Conservation (phyloP, 2,797 vertebrate genomes). For the Spatula versicolor region DNA sequence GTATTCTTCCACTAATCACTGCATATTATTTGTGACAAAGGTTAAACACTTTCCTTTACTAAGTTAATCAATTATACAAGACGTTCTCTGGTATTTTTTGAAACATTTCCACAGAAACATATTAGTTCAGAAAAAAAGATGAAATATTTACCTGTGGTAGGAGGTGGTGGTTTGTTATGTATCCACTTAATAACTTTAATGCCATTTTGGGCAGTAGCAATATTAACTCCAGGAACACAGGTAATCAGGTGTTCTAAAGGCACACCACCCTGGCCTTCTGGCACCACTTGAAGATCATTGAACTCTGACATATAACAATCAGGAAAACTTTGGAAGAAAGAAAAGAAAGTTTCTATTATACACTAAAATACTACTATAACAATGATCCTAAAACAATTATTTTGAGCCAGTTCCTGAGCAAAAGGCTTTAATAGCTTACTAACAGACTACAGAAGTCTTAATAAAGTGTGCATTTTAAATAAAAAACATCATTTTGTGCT, state of each 20-base stretch:
- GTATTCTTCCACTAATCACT: neutral
- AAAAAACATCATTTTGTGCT: fast-evolving
- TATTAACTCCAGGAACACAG: constrained; percentile 92
- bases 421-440: neutral
- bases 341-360: neutral
- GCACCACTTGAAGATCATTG: constrained; percentile 81
- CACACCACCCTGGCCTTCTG: constrained; percentile 86
- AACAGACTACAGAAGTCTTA: neutral
- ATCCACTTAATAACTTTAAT: constrained; percentile 98
- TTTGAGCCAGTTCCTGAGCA: neutral
- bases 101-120: too few species aligned
- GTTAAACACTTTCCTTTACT: neutral
- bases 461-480: fast-evolving
- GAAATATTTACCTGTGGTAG: constrained; percentile 83
- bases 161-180: constrained; percentile 93
- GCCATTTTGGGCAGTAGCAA: constrained; percentile 94
- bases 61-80: neutral
- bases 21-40: neutral
- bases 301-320: constrained; percentile 94
- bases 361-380: neutral
- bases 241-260: constrained; percentile 97
- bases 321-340: constrained; percentile 83
- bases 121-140: neutral
- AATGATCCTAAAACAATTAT: neutral
- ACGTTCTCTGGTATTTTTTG: neutral